Percentiles rank a stretch among this genome's conserved stretches.
Evolutionary conservation across 2,888 invertebrate species (phyloP).

Genomic region (Spialia ferax): DNA sequence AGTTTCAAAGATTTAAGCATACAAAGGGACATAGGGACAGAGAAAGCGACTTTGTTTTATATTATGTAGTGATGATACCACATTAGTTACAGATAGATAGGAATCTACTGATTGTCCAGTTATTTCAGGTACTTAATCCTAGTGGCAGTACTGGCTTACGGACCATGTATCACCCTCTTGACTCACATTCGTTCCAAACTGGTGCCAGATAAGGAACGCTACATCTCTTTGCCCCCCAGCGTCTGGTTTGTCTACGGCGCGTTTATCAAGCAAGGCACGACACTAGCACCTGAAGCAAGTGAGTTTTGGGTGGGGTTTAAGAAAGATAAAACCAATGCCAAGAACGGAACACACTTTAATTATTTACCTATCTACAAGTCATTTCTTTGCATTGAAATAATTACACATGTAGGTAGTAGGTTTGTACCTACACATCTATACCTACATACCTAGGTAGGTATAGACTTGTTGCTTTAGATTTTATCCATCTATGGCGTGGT

Average conservation of each 20-base stretch:
- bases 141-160: constrained; percentile 90
- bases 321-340: too few species aligned
- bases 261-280: constrained; percentile 95
- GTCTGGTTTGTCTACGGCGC: constrained; percentile 96
- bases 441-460: too few species aligned
- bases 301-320: constrained; percentile 64
- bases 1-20: too few species aligned
- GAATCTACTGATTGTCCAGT: neutral
- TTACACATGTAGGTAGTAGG: too few species aligned
- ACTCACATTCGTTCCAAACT: constrained; percentile 88
- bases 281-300: constrained; percentile 93
- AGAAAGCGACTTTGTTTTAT: too few species aligned
- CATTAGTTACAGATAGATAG: too few species aligned
- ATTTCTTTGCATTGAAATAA: too few species aligned
- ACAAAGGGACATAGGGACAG: too few species aligned
- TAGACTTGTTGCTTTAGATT: neutral
- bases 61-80: too few species aligned
- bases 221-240: constrained; percentile 89
- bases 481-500: neutral
- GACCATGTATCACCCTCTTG: constrained; percentile 92
- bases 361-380: too few species aligned
- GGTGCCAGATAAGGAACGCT: constrained; percentile 86
- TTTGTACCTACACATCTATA: too few species aligned
- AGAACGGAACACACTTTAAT: too few species aligned
- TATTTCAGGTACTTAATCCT: constrained; percentile 88